Percentiles rank a stretch among this genome's conserved stretches.
phyloP scores from a whole-genome alignment of 2,888 invertebrate species.

The Sthenelais limicola region DNA sequence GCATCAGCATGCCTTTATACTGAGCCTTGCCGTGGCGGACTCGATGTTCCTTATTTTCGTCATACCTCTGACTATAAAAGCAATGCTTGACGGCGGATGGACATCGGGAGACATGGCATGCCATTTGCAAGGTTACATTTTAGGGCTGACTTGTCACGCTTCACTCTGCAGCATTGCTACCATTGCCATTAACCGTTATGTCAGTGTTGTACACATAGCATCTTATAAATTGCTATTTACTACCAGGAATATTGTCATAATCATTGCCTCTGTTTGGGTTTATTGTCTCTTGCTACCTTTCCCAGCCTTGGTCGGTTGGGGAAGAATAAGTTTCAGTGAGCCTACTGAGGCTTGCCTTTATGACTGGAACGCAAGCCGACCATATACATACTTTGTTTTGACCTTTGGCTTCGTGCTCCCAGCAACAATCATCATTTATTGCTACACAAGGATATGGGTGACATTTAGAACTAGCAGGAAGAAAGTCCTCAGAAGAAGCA shows the following conservation, averaged over 20 bases:
- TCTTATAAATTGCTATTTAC: not conserved
- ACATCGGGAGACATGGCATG: not conserved
- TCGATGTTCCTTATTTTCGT: not conserved
- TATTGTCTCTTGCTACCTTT: not conserved
- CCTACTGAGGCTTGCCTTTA: constrained; percentile 14
- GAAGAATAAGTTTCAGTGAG: not conserved
- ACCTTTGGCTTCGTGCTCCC: constrained; percentile 5
- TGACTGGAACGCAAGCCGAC: not conserved
- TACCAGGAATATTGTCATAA: not conserved
- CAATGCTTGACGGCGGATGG: constrained; percentile 11
- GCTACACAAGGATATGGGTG: constrained; percentile 9
- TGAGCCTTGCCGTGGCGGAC: constrained; percentile 15
- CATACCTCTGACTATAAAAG: constrained; percentile 3
- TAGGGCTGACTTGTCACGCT: constrained; percentile 3
- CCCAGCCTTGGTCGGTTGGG: constrained; percentile 13
- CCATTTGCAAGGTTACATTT: constrained; percentile 14
- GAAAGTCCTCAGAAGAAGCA: not conserved
- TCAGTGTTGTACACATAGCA: constrained; percentile 20
- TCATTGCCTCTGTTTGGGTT: not conserved
- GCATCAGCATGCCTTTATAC: constrained; percentile 10
- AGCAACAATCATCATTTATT: not conserved
- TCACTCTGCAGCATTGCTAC: constrained; percentile 19
- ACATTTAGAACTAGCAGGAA: not conserved
- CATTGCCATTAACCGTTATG: constrained; percentile 9
- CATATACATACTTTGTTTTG: not conserved